Conservation (phyloP, 2,113 vertebrate species). For the Stigmatopora argus region DNA sequence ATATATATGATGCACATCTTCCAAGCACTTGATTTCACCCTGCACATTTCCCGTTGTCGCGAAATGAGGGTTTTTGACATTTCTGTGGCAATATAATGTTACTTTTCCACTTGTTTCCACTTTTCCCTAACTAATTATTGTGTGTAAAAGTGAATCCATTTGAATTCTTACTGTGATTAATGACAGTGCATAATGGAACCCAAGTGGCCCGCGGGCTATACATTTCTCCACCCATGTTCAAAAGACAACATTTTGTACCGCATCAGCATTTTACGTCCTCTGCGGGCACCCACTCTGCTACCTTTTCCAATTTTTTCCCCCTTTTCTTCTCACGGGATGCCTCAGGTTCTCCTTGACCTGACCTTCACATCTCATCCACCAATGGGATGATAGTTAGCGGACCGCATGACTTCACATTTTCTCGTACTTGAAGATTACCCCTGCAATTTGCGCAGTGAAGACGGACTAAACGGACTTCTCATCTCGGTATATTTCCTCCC, state of each 20-base stretch:
- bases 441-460: neutral
- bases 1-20: too few species aligned
- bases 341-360: neutral
- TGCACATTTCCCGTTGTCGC: too few species aligned
- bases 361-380: constrained; percentile 14
- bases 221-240: neutral
- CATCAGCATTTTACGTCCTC: constrained; percentile 10
- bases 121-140: neutral
- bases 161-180: too few species aligned
- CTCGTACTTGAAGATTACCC: neutral
- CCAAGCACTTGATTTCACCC: too few species aligned
- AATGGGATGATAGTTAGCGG: constrained; percentile 9
- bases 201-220: neutral
- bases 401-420: neutral
- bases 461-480: constrained; percentile 9
- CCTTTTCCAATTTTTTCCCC: neutral
- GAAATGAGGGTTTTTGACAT: too few species aligned
- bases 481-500: constrained; percentile 13
- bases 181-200: too few species aligned
- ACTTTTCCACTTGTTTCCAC: too few species aligned
- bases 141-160: neutral
- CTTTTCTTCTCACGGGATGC: neutral
- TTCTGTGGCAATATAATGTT: too few species aligned
- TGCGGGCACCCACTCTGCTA: neutral
- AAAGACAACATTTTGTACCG: constrained; percentile 9